A percentile compares a stretch with the other conserved stretches of the same genome.
These are phyloP conservation scores for Pristis pectinata DNA, from an alignment of 2,797 vertebrate genomes.

Conservation along the genomic window DNA sequence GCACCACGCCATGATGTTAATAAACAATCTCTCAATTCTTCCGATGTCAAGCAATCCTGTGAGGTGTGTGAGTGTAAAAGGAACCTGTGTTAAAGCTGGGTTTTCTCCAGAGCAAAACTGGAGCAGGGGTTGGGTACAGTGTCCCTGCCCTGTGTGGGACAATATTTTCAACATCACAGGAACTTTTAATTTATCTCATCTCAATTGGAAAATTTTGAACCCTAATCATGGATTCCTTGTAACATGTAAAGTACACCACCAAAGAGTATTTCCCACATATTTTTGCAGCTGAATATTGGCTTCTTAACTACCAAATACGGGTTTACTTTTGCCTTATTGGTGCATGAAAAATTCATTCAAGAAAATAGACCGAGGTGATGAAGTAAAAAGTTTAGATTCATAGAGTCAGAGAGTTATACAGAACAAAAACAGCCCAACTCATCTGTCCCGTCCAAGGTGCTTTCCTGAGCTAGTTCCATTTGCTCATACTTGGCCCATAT, in stretches of 20 bases:
- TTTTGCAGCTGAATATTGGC: background rate
- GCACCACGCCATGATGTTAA: background rate
- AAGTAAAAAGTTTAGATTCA: background rate
- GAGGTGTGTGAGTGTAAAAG: background rate
- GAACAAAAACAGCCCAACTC: no score
- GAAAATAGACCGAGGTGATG: background rate
- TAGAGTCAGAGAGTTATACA: no score
- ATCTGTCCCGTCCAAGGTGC: no score
- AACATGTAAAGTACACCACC: background rate
- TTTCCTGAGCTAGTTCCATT: no score
- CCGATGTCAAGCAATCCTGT: background rate
- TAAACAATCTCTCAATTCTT: background rate
- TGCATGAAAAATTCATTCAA: background rate
- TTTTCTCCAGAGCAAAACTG: background rate
- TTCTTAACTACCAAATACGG: background rate
- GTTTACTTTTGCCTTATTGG: background rate
- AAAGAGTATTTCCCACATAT: background rate
- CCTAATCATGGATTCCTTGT: background rate
- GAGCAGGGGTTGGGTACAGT: background rate
- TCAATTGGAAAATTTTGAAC: background rate
- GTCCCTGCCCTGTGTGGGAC: background rate
- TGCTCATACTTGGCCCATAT: no score
- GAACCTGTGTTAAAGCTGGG: background rate
- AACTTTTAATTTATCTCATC: background rate
- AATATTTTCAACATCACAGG: background rate